These are phyloP conservation scores for Cerceris rybyensis DNA, from an alignment of 2,888 invertebrate species.

Conservation along the genomic window DNA sequence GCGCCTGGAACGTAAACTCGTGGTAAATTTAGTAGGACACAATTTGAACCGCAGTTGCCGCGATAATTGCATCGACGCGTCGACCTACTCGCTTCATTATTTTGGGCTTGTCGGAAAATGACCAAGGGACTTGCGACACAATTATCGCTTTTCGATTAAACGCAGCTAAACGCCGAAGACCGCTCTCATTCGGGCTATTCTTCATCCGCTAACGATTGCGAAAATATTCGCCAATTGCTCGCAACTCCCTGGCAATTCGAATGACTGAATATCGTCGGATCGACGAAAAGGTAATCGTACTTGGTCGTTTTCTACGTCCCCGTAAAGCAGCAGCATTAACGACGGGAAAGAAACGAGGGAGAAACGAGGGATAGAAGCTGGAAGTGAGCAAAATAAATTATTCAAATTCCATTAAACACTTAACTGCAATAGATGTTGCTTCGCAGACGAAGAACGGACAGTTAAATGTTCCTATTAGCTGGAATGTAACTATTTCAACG, in stretches of 20 bases:
- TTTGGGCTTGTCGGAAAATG: constrained; percentile 41
- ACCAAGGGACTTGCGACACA: constrained; percentile 14
- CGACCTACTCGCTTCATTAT: constrained; percentile 49
- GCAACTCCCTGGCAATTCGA: background rate
- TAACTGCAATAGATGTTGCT: background rate
- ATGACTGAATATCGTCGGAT: constrained; percentile 17
- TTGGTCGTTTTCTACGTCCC: background rate
- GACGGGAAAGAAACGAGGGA: background rate
- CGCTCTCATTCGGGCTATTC: background rate
- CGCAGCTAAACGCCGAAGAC: constrained; percentile 13
- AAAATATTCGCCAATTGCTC: constrained; percentile 22
- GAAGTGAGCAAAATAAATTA: background rate
- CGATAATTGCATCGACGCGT: constrained; percentile 24
- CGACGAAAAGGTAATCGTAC: background rate
- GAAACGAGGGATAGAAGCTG: too few relatives aligned
- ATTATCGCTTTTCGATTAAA: constrained; percentile 56
- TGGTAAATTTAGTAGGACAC: background rate
- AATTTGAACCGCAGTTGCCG: constrained; percentile 35
- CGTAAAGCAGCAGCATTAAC: background rate
- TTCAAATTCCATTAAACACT: background rate
- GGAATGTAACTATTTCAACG: too few relatives aligned
- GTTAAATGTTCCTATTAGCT: background rate
- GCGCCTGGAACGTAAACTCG: constrained; percentile 1
- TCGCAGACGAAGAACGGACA: background rate
- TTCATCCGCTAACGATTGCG: background rate